Base-by-base conservation (phyloP, 2,113 vertebrate genomes). In the Chiloscyllium plagiosum region DNA sequence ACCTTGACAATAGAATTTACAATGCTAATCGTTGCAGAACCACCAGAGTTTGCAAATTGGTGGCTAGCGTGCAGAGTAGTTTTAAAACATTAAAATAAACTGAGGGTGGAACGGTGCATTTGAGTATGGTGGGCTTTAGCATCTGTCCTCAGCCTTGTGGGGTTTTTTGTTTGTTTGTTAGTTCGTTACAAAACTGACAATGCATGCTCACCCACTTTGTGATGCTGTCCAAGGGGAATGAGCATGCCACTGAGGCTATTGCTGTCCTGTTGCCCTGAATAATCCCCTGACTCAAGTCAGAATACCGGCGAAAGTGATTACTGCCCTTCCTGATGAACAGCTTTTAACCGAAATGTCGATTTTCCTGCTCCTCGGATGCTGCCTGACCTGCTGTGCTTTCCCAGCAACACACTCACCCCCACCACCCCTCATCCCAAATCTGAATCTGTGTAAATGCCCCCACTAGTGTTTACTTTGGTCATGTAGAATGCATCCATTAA, bases 1-100 rank as follows among this genome's bases (percentile, higher is more conserved):
- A 47, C 66, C 66, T 94, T 94, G n/a, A 94, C 33, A 26, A 42
- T 94, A 94, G 7, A 47, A 68, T 94, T 94, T 94, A 69, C 92
- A 94, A 70, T 68, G 33, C 52, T 90, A 90, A 90, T 90, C 86
- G 61, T 61, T 90, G 87, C 87, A 90, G 29, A 90, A 90, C 10
- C 87, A 90, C 24, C 52, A 61, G 50, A n/a, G 87, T 61, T 90
- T 90, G 29, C 52, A 90, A 90, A 90, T n/a, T 85, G 61, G 24
- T 15, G 26, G 29, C 26, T 56, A 8, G 86, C 56, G 50, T 56
- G 15, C 50, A 33, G 50, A 33, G 3, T 26, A 89, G 29, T 56
- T 24, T 87, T 89, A 13, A 47, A 85, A 85, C 42, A 87, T 52
- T 50, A 50, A 29, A 61, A 56, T 56, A 61, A 90, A 90, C 86